Evolutionary conservation across 2,113 vertebrate genomes (phyloP).

Genomic region (Otis tarda): DNA sequence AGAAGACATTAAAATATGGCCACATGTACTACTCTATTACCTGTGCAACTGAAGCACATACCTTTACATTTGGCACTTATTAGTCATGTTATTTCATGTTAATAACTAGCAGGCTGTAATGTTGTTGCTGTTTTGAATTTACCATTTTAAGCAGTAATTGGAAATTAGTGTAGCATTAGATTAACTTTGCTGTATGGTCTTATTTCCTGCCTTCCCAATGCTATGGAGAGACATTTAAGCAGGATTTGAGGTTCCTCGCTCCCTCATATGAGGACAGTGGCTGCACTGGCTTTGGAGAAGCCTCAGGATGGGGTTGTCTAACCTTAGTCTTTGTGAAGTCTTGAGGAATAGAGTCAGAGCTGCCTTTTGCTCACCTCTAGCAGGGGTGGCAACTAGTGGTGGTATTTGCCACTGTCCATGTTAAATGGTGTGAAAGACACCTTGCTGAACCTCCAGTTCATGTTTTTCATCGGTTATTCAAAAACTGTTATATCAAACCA

Average conservation of each 20-base stretch:
- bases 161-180: neutral
- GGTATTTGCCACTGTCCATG: neutral
- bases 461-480: neutral
- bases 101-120: neutral
- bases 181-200: neutral
- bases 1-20: neutral
- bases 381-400: neutral
- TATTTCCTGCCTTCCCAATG: neutral
- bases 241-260: neutral
- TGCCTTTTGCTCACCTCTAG: neutral
- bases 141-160: neutral
- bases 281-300: neutral
- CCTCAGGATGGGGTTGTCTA: neutral
- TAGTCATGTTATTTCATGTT: neutral
- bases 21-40: neutral
- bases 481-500: neutral
- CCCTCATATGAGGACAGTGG: neutral
- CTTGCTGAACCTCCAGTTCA: neutral
- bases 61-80: neutral
- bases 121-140: neutral
- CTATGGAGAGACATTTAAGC: neutral
- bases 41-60: neutral
- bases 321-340: neutral
- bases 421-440: neutral
- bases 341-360: neutral